phyloP scores from a whole-genome alignment of 2,888 invertebrate species.

The Heliconius cydno region DNA sequence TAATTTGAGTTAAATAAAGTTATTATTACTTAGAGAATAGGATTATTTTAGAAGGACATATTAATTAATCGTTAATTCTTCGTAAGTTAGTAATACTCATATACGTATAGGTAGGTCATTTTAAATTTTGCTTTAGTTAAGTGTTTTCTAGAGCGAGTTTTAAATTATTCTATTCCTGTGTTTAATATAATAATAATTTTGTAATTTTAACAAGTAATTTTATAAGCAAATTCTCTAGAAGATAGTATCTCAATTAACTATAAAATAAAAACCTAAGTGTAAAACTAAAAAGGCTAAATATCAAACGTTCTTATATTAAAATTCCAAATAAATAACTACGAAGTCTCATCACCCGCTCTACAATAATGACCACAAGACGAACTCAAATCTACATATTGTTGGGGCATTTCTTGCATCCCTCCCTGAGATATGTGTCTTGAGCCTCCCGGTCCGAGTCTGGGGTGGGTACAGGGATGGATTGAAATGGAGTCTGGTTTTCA shows the following conservation, averaged over 20 bases:
- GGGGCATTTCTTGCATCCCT: conserved; percentile 83
- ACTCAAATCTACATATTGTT: conserved; percentile 83
- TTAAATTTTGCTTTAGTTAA: too few relatives aligned
- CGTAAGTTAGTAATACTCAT: not conserved
- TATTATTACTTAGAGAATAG: not conserved
- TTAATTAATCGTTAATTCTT: not conserved
- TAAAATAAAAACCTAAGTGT: too few relatives aligned
- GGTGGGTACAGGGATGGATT: conserved; percentile 71
- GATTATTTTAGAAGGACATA: not conserved
- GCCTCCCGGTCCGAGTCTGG: conserved; percentile 74
- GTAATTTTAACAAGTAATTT: too few relatives aligned
- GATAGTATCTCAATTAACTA: too few relatives aligned
- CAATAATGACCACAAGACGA: conserved; percentile 68
- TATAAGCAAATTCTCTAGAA: too few relatives aligned
- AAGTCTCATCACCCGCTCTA: conserved; percentile 54
- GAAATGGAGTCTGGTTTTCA: not conserved
- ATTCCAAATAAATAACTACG: conserved; percentile 56
- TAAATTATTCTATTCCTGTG: too few relatives aligned
- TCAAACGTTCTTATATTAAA: not conserved
- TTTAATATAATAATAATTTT: too few relatives aligned
- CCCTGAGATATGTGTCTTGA: conserved; percentile 82
- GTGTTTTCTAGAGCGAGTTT: not conserved
- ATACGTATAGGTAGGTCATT: not conserved
- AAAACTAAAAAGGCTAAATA: not conserved
- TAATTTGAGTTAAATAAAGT: not conserved